Conservation (phyloP, 2,113 vertebrate genomes). For the Mirounga angustirostris region DNA sequence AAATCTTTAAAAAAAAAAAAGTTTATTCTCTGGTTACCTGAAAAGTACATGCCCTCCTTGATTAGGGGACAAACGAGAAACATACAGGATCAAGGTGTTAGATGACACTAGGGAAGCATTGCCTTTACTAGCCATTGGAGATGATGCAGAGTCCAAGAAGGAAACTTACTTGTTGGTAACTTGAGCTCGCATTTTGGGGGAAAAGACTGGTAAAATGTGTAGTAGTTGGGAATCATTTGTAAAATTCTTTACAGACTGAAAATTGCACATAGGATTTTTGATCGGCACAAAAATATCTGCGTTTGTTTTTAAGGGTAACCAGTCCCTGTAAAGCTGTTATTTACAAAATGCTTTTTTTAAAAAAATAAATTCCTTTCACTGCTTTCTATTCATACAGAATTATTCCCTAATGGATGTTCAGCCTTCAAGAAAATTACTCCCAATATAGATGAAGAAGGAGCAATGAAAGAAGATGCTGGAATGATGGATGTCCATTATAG, state of each 20-base stretch:
- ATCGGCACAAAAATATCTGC: neutral
- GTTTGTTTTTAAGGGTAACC: conserved; percentile 55
- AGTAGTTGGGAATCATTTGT: neutral
- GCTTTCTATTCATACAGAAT: conserved; percentile 87
- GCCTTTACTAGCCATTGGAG: neutral
- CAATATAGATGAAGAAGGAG: conserved; percentile 97
- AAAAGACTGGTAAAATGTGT: neutral
- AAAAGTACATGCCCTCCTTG: neutral
- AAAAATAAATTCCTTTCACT: conserved; percentile 20
- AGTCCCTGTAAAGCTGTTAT: neutral
- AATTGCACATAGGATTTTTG: neutral
- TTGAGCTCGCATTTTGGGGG: neutral
- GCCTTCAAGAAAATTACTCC: conserved; percentile 96
- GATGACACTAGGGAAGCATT: neutral
- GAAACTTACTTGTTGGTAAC: neutral
- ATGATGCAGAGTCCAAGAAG: neutral
- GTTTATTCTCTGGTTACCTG: neutral
- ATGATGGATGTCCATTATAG: conserved; percentile 98
- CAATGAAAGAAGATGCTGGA: conserved; percentile 98
- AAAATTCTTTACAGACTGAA: neutral
- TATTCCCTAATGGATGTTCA: conserved; percentile 93
- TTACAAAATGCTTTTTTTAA: conserved; percentile 20
- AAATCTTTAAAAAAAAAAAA: neutral
- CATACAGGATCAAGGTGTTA: neutral
- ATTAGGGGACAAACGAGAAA: neutral